phyloP scores from a whole-genome alignment of 2,113 vertebrate genomes.

The Willisornis vidua region DNA sequence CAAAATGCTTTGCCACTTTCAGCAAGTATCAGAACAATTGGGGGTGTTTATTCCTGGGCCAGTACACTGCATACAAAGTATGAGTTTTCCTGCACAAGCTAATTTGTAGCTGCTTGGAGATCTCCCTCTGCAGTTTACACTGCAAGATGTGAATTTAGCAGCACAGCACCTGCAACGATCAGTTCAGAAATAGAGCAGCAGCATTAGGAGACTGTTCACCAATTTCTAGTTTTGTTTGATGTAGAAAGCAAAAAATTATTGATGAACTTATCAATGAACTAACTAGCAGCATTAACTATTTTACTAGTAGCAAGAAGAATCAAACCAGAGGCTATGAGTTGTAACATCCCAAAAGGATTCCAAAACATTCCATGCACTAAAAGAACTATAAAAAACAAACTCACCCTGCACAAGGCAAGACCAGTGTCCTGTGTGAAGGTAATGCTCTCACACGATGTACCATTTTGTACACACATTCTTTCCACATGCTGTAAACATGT shows the following conservation, averaged over 20 bases:
- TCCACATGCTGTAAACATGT: neutral
- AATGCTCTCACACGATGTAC: accelerated
- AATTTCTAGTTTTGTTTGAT: neutral
- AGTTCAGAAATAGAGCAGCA: neutral
- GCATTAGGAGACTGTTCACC: no score
- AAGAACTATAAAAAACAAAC: neutral
- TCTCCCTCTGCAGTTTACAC: neutral
- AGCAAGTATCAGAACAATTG: neutral
- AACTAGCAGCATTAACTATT: neutral
- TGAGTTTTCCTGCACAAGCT: neutral
- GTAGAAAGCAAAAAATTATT: neutral
- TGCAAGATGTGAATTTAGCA: neutral
- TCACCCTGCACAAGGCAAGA: neutral
- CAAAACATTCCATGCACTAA: neutral
- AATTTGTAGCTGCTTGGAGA: neutral
- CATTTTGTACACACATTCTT: neutral
- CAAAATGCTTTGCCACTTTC: neutral
- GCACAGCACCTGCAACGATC: neutral
- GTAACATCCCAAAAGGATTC: neutral
- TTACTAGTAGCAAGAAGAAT: neutral
- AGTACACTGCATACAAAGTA: neutral
- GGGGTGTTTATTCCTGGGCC: neutral
- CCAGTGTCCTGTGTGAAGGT: neutral
- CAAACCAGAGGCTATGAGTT: neutral
- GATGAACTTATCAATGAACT: neutral